Base-by-base conservation (phyloP, 2,888 invertebrate species). In the Clostera curtula region DNA sequence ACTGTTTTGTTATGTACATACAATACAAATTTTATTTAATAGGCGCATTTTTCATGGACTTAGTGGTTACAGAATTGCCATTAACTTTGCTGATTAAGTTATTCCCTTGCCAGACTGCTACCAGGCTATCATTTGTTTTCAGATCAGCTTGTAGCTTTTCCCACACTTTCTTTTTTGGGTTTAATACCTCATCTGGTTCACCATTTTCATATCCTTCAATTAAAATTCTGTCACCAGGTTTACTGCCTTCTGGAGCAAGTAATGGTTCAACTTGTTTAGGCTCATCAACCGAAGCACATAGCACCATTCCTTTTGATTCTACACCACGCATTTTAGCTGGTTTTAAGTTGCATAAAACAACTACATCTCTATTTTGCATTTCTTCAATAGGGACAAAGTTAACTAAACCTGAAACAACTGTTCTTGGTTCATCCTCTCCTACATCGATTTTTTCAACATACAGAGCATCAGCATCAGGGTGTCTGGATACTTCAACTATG, bases 111-210 rank as follows among this genome's bases (percentile, higher is more conserved):
- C 97, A 97, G 27, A 92, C 90, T 24, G 95, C 96, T 39, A 90
- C 66, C 35, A 92, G 88, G 24, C 85, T 86, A 2, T 84, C 74
- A 72, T 89, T 90, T 1, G 91, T 91, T 63, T 90, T 89, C 11
- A 94, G 83, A 67, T 93, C 93, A 11, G 84, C 87, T 70, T 95
- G 94, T 19, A 97, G 69, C 69, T 95, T 95, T 52, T 97, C 97
- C 97, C 97, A 97, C n/a, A 96, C 85, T 85, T 97, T 97, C 77
- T 97, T 97, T 73, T 97, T 97, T 0, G 97, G 97, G 72, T 97
- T 97, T 1, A 97, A 77, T 36, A 94, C 90, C 13, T 91, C 90
- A 73, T 96, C 96, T 2, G 96, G 91, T 25, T 85, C 84, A 10
- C 93, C 93, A 29, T 68, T 70, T 69, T 92, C 91, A 68, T 90